Evolutionary conservation across 2,888 invertebrate species (phyloP), one percentile per base, ranked within the genome.

Genomic region (Caenorhabditis becei): DNA sequence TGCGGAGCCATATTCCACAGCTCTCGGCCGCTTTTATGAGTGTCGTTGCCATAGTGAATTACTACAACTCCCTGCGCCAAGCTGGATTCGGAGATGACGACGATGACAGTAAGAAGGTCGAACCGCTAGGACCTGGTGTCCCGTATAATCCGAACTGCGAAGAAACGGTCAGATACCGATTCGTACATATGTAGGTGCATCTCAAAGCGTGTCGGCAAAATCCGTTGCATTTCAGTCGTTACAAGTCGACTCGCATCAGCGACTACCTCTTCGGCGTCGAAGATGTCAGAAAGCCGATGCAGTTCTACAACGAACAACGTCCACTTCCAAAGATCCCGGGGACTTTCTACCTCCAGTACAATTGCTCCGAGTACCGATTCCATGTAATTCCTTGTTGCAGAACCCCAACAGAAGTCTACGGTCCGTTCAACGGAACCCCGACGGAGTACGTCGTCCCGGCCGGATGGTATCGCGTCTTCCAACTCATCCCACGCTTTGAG

Each of bases 381-480:
- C 35, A 5, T 35, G 10, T n/a, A 35, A 35, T 35, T 10, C 35
- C 35, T 10, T 35, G 7, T 41, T 41, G 3, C 41, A 41, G 41
- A 14, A 41, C 41, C 10, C 10, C 41, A 14, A 14, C 7, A 10
- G 41, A 41, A 14, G 14, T 14, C 41, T 41, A 11, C 41, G 41
- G 41, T 14, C 41, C 41, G 41, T 41, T 41, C 41, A 3, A 10
- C 10, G 41, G 14, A 16, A 16, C 16, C 7, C 41, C 41, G 41
- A 41, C 10, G 3, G 16, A 16, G 2, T 41, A 5, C 2, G 14
- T 41, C 8, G 41, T 16, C 14, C 41, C 41, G 2, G 14, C 41
- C 14, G 41, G 41, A 41, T 41, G 41, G 41, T 41, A 41, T 41
- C 41, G 41, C 16, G 41, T 41, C 41, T 41, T 41, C 41, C 41